Conservation (phyloP, 2,797 vertebrate species). For the Balearica regulorum region DNA sequence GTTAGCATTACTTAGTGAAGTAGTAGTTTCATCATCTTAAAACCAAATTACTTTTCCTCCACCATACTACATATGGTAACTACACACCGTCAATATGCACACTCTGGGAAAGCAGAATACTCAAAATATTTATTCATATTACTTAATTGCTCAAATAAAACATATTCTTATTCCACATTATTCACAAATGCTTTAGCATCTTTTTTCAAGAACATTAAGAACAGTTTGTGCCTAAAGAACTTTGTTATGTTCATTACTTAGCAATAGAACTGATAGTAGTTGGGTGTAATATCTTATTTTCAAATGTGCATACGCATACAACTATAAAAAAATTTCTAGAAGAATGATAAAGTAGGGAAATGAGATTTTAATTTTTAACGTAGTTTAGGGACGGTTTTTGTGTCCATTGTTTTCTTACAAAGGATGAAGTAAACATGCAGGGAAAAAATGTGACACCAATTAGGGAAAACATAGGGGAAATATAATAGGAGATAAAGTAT, state of each 20-base stretch:
- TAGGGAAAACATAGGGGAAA: neutral
- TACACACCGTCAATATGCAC: neutral
- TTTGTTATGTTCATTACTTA: neutral
- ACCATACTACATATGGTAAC: neutral
- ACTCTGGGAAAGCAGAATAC: neutral
- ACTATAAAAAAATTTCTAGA: neutral
- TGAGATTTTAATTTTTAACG: neutral
- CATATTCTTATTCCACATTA: neutral
- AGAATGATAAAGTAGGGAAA: neutral
- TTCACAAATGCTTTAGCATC: neutral
- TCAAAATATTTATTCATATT: conserved; percentile 4
- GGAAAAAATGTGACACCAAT: neutral
- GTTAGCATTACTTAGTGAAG: neutral
- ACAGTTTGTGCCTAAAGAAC: neutral
- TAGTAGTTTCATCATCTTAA: neutral
- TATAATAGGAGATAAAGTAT: neutral
- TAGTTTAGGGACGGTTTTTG: fast-evolving
- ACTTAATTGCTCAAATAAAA: neutral
- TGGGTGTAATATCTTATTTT: neutral
- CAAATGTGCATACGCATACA: no score
- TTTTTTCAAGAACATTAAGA: neutral
- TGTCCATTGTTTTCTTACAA: neutral
- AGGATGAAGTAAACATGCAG: neutral
- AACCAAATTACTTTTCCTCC: neutral
- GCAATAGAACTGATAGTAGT: neutral